Conservation (phyloP, 2,113 vertebrate species). For the Thunnus maccoyii region DNA sequence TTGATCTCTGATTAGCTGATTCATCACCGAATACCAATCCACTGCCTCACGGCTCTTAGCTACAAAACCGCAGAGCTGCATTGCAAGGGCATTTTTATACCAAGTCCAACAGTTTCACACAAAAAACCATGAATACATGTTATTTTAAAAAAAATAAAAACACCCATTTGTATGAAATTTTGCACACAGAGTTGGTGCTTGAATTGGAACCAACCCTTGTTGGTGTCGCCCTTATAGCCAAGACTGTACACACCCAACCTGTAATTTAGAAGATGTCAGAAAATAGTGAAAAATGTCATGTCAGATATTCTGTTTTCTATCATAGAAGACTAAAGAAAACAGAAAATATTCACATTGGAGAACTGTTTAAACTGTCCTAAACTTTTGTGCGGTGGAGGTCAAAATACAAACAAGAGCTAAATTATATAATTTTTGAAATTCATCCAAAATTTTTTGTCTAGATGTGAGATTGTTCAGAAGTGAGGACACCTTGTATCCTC, state of each 20-base stretch:
- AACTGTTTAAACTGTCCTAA: constrained; percentile 4
- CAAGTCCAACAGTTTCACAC: not conserved
- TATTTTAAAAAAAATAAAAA: not conserved
- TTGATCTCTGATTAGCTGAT: constrained; percentile 53
- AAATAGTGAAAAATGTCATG: too few relatives aligned
- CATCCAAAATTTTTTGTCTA: not conserved
- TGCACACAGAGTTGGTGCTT: too few relatives aligned
- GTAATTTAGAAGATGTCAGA: too few relatives aligned
- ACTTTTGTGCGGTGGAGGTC: not conserved
- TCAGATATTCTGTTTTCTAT: too few relatives aligned
- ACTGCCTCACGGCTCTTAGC: constrained; percentile 10
- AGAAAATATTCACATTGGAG: too few relatives aligned
- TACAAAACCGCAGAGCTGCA: not conserved
- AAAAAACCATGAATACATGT: not conserved
- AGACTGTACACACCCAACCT: too few relatives aligned
- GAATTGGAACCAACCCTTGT: too few relatives aligned
- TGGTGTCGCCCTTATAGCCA: too few relatives aligned
- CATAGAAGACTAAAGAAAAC: too few relatives aligned
- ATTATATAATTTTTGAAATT: constrained; percentile 1
- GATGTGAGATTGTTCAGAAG: not conserved
- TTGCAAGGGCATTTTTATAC: not conserved
- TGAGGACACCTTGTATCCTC: not conserved
- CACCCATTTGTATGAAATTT: too few relatives aligned
- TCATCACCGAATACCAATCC: constrained; percentile 19
- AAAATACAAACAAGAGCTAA: constrained; percentile 6